These are phyloP conservation scores for Dolichomitus sp. DNA, from an alignment of 2,888 invertebrate species.

Conservation along the genomic window DNA sequence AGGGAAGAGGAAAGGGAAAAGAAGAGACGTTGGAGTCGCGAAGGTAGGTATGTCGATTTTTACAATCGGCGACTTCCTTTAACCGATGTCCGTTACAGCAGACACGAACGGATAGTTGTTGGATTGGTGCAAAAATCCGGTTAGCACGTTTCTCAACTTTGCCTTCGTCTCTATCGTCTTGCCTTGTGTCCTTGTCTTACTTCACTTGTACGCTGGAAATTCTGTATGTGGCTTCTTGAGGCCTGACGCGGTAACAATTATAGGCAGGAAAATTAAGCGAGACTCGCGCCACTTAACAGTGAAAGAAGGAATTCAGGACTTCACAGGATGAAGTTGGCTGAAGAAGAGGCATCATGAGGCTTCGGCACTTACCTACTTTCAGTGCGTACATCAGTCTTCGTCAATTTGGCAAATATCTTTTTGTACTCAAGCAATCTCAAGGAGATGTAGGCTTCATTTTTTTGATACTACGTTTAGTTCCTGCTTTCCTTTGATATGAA, in stretches of 20 bases:
- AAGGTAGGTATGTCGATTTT: conserved; percentile 81
- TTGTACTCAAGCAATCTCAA: not conserved
- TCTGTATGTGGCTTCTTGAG: not conserved
- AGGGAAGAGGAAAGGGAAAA: conserved; percentile 27
- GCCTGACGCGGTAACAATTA: conserved; percentile 32
- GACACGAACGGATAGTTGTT: conserved; percentile 42
- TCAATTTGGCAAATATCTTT: conserved; percentile 39
- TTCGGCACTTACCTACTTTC: not conserved
- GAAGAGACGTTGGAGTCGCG: conserved; percentile 64
- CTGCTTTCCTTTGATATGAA: conserved; percentile 5
- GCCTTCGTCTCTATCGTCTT: conserved; percentile 24
- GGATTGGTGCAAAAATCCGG: conserved; percentile 16
- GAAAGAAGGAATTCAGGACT: not conserved
- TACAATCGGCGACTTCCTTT: conserved; percentile 78
- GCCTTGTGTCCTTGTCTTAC: not conserved
- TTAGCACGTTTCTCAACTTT: conserved; percentile 22
- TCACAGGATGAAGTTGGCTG: conserved; percentile 6
- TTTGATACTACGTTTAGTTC: not conserved
- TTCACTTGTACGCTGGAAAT: not conserved
- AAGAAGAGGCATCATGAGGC: conserved; percentile 20
- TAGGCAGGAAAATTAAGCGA: conserved; percentile 6
- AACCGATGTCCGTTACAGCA: conserved; percentile 70
- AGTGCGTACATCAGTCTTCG: conserved; percentile 23
- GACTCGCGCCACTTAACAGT: conserved; percentile 7
- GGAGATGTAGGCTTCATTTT: conserved; percentile 27